Evolutionary conservation across 2,888 invertebrate species (phyloP), one percentile per base, ranked within the genome.

Genomic region (Yponomeuta cagnagella): DNA sequence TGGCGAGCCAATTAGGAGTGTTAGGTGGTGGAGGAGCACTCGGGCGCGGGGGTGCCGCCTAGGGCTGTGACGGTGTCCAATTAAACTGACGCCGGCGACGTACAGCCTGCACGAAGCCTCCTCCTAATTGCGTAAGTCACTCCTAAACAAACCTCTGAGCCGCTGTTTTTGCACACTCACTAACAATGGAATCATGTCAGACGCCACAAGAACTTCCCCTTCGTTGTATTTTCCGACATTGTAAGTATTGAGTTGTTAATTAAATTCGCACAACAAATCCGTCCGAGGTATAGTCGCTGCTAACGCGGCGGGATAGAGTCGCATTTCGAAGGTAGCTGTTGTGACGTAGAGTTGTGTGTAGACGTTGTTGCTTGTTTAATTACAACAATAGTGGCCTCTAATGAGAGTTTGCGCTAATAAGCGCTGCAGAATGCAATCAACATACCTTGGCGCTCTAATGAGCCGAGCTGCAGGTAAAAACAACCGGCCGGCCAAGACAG

Each of bases 341-440:
- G 67, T 23, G 12, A 10, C 66, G 12, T 33, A 52, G 30, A 33
- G 66, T 10, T 31, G 67, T 68, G 58, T 43, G 71, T 67, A 52
- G 83, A 82, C 83, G 83, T 86, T 84, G 84, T 84, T 85, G 86
- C 88, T 88, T 88, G 90, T 90, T 91, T 90, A 92, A 91, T 92
- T 91, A 90, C 89, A 91, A 92, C 91, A 92, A 91, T 91, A 91
- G 91, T 90, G 85, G 87, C 85, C 87, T 86, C 90, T 92, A 91
- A 91, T 90, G 90, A 91, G 91, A 90, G 87, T 90, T 90, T 89
- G 90, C 89, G 87, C 87, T 92, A 91, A 91, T 91, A 92, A 91
- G 90, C 88, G 85, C 90, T 88, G 86, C 89, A 90, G 88, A 92
- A 90, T 90, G 90, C 91, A 91, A 91, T 91, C 90, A 91, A 91